Conservation (phyloP, 2,113 vertebrate genomes). For the Aleadryas rufinucha region DNA sequence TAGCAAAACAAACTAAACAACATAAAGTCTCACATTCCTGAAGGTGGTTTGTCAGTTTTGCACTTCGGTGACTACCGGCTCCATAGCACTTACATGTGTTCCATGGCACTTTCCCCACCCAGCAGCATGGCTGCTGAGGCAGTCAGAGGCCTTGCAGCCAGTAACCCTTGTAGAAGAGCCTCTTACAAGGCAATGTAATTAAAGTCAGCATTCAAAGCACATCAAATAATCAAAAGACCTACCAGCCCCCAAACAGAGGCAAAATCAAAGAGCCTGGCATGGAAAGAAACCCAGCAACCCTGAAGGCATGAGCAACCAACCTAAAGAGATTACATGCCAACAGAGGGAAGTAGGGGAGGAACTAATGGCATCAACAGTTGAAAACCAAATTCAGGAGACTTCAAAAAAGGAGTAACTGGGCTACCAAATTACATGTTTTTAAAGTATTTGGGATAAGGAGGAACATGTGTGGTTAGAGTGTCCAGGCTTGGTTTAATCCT, state of each 20-base stretch:
- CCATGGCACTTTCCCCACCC: background rate
- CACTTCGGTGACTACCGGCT: background rate
- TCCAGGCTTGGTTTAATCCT: background rate
- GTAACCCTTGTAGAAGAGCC: background rate
- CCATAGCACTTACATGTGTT: background rate
- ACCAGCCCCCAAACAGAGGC: background rate
- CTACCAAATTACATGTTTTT: background rate
- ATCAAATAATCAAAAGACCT: constrained; percentile 5
- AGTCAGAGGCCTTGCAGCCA: background rate
- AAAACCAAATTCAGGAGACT: background rate
- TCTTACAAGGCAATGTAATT: background rate
- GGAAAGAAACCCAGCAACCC: constrained; percentile 2
- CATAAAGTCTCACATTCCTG: background rate
- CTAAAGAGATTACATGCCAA: background rate
- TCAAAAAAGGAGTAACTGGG: background rate
- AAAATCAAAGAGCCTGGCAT: constrained; percentile 21
- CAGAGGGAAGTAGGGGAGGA: background rate
- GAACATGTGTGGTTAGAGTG: background rate
- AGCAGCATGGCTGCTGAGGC: background rate
- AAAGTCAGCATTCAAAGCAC: constrained; percentile 4
- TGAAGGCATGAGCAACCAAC: constrained; percentile 8
- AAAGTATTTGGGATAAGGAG: background rate
- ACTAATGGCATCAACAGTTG: background rate
- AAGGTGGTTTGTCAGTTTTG: background rate
- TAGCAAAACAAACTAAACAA: background rate